phyloP scores from a whole-genome alignment of 2,113 vertebrate genomes.

The Bos indicus region DNA sequence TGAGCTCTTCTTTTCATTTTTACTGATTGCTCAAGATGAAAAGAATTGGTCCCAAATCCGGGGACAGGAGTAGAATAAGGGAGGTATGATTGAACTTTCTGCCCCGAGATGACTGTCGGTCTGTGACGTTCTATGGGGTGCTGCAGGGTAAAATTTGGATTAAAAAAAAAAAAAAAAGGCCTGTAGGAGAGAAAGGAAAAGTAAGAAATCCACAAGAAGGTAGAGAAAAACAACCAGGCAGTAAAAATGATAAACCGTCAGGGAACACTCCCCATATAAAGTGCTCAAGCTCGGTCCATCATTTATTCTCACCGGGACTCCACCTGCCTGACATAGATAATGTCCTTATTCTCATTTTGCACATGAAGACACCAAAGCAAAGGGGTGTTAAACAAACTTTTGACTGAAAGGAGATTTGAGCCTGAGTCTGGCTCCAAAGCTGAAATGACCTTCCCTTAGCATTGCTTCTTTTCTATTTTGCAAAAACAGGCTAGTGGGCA shows the following conservation, averaged over 20 bases:
- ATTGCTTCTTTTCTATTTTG: not conserved
- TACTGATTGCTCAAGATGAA: not conserved
- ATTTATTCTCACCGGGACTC: not conserved
- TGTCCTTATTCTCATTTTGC: not conserved
- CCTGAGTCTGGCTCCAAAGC: not conserved
- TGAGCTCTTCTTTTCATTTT: not conserved
- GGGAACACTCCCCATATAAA: not conserved
- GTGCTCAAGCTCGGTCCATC: rapidly evolving
- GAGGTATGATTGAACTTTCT: not conserved
- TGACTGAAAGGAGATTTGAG: not conserved
- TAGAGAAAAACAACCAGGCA: too few species aligned
- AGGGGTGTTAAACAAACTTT: not conserved
- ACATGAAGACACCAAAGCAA: not conserved
- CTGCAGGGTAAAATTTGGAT: not conserved
- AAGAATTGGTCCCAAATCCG: not conserved
- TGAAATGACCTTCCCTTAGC: not conserved
- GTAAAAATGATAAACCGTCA: not conserved
- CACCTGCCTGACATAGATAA: not conserved
- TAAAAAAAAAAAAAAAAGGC: not conserved
- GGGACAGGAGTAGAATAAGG: not conserved
- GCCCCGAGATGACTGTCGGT: not conserved
- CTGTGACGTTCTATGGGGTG: not conserved
- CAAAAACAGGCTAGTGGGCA: not conserved
- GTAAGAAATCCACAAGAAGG: not conserved
- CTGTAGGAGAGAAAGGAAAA: not conserved